Evolutionary conservation across 1,140 invertebrate species (phyloP).

Genomic region (Eriocheir sinensis): DNA sequence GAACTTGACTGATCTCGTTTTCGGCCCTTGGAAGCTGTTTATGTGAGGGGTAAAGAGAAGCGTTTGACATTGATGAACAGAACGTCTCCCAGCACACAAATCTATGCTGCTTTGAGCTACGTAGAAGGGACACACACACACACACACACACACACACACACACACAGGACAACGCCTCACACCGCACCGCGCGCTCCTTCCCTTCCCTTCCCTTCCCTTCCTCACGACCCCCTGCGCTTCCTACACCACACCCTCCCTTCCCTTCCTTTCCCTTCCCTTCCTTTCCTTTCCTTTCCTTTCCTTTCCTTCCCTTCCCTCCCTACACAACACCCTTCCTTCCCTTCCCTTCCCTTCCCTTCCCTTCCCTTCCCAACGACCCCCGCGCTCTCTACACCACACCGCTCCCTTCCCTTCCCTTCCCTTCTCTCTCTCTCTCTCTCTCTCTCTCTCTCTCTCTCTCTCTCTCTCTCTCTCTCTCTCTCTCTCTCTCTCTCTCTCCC

Average conservation of each 20-base stretch:
- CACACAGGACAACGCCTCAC: neutral
- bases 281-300: no score
- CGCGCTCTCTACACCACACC: neutral
- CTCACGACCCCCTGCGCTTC: neutral
- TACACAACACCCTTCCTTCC: no score
- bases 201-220: neutral
- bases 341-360: neutral
- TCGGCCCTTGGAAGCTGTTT: no score
- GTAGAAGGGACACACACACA: no score
- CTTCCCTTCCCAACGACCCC: neutral
- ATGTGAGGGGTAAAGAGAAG: no score
- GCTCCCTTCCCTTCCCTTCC: neutral
- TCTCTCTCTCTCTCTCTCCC: neutral
- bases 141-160: no score
- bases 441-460: constrained; percentile 6
- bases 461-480: constrained; percentile 10
- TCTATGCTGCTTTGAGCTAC: no score
- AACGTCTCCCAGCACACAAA: no score
- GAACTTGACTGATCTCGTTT: no score
- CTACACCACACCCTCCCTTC: neutral
- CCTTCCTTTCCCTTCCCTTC: neutral
- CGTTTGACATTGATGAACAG: no score
- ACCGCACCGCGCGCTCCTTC: neutral
- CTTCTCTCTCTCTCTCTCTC: neutral
- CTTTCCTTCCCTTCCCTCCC: neutral